phyloP scores from a whole-genome alignment of 2,113 vertebrate genomes.

The Cisticola juncidis region DNA sequence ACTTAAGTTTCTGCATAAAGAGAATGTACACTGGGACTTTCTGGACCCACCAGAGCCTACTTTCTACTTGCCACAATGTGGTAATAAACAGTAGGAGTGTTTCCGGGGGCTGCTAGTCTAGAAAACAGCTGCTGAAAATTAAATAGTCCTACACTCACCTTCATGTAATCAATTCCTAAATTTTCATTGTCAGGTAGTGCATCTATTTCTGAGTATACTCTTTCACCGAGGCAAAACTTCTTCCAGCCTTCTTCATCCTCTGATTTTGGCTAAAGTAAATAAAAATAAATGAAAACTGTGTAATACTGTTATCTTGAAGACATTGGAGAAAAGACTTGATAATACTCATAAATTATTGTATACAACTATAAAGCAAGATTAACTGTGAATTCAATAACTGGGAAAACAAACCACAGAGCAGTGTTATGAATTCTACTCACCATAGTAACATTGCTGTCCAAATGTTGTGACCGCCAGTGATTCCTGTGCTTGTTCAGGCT shows the following conservation, averaged over 20 bases:
- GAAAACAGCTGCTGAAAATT: not conserved
- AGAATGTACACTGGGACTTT: not conserved
- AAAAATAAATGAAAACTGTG: not conserved
- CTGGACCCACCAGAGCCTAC: not conserved
- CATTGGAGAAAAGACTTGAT: not conserved
- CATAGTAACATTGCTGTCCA: conserved; percentile 92
- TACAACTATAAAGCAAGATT: not conserved
- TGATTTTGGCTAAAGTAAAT: conserved; percentile 78
- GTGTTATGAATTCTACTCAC: conserved; percentile 69
- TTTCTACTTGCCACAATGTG: not conserved
- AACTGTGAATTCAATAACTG: not conserved
- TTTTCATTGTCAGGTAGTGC: conserved; percentile 58
- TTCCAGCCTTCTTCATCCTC: conserved; percentile 95
- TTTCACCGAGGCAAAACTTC: conserved; percentile 92
- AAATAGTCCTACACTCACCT: conserved; percentile 70
- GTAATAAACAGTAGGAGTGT: not conserved
- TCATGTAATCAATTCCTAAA: conserved; percentile 87
- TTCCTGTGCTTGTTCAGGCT: conserved; percentile 86
- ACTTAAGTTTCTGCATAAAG: not conserved
- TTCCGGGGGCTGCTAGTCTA: not conserved
- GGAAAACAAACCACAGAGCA: not conserved
- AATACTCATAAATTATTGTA: not conserved
- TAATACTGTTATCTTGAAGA: not conserved
- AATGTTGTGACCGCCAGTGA: conserved; percentile 87
- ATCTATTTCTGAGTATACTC: conserved; percentile 70